These are phyloP conservation scores for Eremobia ochroleuca DNA, from an alignment of 2,888 invertebrate species.

Conservation along the genomic window DNA sequence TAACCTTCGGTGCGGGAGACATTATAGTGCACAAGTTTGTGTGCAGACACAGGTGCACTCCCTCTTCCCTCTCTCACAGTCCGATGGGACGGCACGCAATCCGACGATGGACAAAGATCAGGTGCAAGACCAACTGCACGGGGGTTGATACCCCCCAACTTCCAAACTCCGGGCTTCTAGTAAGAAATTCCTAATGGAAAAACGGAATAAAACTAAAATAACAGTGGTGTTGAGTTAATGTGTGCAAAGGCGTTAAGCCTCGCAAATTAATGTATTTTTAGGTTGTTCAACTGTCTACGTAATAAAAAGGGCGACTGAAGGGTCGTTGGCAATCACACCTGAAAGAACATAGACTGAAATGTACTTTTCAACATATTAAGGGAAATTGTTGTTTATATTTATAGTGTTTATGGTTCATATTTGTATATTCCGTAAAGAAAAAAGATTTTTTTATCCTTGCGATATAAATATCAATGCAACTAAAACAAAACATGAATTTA, in stretches of 20 bases:
- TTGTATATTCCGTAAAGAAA: neutral
- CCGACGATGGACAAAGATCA: too few relatives aligned
- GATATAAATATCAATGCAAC: too few relatives aligned
- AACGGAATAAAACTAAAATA: neutral
- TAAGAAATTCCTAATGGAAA: too few relatives aligned
- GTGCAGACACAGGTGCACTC: too few relatives aligned
- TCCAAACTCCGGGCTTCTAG: too few relatives aligned
- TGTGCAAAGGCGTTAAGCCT: neutral
- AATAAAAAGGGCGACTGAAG: slow-evolving; percentile 3
- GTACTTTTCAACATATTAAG: neutral
- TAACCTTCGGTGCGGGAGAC: too few relatives aligned
- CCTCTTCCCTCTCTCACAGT: too few relatives aligned
- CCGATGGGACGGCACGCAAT: too few relatives aligned
- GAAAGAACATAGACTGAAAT: too few relatives aligned
- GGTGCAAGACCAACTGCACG: too few relatives aligned
- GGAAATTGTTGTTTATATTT: neutral
- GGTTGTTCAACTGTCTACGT: slow-evolving; percentile 26
- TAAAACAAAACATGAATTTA: neutral
- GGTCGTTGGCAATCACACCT: slow-evolving; percentile 2
- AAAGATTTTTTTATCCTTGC: neutral
- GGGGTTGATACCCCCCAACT: too few relatives aligned
- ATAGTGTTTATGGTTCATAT: fast-evolving
- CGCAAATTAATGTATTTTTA: slow-evolving; percentile 13
- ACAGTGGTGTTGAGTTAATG: neutral
- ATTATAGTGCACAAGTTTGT: too few relatives aligned